Percentiles rank a stretch among this genome's conserved stretches.
phyloP scores from a whole-genome alignment of 2,113 vertebrate genomes.

The Amia ocellicauda region DNA sequence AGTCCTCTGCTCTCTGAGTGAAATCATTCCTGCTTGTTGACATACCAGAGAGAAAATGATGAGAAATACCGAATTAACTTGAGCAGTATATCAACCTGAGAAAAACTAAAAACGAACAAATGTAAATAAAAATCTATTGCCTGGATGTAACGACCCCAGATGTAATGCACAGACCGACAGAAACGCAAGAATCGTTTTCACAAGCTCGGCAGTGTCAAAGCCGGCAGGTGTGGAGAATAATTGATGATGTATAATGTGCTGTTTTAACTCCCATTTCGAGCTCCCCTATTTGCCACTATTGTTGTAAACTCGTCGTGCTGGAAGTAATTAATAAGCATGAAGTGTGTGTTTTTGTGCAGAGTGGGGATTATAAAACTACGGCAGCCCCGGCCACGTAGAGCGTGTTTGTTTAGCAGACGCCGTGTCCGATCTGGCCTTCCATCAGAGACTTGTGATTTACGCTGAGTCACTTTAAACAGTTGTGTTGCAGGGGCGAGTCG shows the following conservation, averaged over 20 bases:
- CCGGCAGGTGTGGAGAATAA: conserved; percentile 12
- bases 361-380: background rate
- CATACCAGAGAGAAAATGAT: background rate
- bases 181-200: background rate
- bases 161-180: background rate
- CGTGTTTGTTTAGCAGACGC: background rate
- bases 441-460: background rate
- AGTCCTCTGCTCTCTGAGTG: no score
- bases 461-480: background rate
- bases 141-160: background rate
- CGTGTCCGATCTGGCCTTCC: background rate
- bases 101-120: background rate
- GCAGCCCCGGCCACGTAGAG: background rate
- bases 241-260: conserved; percentile 14
- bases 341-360: conserved; percentile 13
- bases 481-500: background rate
- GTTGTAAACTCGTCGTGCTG: conserved; percentile 18
- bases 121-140: no score
- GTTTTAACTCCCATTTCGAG: conserved; percentile 12
- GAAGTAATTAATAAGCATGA: conserved; percentile 19
- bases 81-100: background rate
- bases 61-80: background rate
- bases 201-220: background rate
- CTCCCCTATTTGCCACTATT: conserved; percentile 5
- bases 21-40: no score